Evolutionary conservation across 2,113 vertebrate species (phyloP), one percentile per base, ranked within the genome.

Genomic region (Nymphicus hollandicus): DNA sequence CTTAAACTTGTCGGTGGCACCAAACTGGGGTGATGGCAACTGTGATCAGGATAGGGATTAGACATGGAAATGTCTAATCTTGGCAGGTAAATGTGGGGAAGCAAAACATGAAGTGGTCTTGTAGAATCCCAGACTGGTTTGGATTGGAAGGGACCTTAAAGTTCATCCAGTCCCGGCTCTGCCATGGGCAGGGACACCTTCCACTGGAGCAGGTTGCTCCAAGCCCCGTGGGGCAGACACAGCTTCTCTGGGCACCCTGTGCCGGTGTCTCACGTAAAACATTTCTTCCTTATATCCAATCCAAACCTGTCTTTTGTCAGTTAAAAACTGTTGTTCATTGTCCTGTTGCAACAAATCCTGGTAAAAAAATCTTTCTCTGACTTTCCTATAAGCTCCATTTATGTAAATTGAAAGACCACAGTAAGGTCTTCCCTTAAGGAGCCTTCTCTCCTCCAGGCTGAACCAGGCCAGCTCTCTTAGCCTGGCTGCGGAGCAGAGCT

Each of bases 11-110:
- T 7, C 22, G 17, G 65, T 29, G 31, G 43, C 23, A 31, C 28
- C 35, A 41, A 43, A 47, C 22, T 43, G 53, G 29, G 39, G 49
- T 0, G 8, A 35, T 23, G 43, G 19, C 13, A 39, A 14, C 23
- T 10, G 15, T n/a, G 56, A 4, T 63, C 22, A 22, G 47, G 53
- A 13, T 5, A 6, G 43, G 56, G 69, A 17, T 1, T 12, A 13
- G 29, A n/a, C 4, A 1, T 7, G 10, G 37, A 13, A n/a, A 27
- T 18, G 27, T 22, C 20, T 49, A 1, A 22, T 10, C 11, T 37
- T 2, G 1, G 50, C 31, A 60, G 25, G 17, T 25, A 24, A 31
- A 35, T 4, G 43, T 23, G 50, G 28, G 65, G 17, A 63, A 87
- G n/a, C 2, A 2, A 71, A 63, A 33, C 6, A 6, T 28, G 23